A percentile compares a stretch with the other conserved stretches of the same genome.
phyloP scores from a whole-genome alignment of 2,888 invertebrate species.

The Andrena minutula region DNA sequence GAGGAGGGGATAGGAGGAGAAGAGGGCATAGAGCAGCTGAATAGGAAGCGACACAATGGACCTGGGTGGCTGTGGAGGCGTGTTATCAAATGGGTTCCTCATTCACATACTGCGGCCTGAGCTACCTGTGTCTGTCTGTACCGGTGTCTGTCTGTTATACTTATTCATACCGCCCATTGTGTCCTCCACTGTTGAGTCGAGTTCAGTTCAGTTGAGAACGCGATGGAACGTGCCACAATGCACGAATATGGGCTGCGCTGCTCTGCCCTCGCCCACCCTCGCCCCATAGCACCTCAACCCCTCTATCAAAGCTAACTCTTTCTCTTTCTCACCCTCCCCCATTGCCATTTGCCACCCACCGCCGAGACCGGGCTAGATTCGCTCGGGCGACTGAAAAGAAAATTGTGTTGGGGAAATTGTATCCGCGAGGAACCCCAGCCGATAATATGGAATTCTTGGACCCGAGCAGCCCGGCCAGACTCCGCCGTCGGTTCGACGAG shows the following conservation, averaged over 20 bases:
- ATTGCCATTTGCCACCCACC: conserved; percentile 75
- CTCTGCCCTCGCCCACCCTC: conserved; percentile 72
- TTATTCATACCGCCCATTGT: conserved; percentile 85
- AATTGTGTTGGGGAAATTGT: conserved; percentile 80
- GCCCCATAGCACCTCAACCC: conserved; percentile 19
- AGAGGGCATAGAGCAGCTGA: conserved; percentile 83
- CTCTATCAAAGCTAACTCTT: conserved; percentile 65
- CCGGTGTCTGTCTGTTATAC: conserved; percentile 85
- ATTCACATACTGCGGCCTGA: conserved; percentile 84
- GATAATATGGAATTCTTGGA: conserved; percentile 70
- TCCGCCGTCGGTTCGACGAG: conserved; percentile 1
- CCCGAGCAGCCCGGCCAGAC: conserved; percentile 31
- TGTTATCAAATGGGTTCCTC: conserved; percentile 85
- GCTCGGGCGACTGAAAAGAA: conserved; percentile 77
- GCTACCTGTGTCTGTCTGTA: conserved; percentile 84
- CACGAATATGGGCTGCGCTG: conserved; percentile 83
- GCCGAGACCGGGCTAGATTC: conserved; percentile 68
- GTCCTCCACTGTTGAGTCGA: conserved; percentile 84
- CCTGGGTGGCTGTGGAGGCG: conserved; percentile 84
- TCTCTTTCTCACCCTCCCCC: conserved; percentile 56
- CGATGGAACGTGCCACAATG: conserved; percentile 85
- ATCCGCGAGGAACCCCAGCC: conserved; percentile 74
- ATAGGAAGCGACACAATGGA: conserved; percentile 85
- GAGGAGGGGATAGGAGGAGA: conserved; percentile 68
- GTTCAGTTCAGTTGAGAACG: conserved; percentile 85